Evolutionary conservation across 2,113 vertebrate species (phyloP).

Genomic region (Dendropsophus ebraccatus): DNA sequence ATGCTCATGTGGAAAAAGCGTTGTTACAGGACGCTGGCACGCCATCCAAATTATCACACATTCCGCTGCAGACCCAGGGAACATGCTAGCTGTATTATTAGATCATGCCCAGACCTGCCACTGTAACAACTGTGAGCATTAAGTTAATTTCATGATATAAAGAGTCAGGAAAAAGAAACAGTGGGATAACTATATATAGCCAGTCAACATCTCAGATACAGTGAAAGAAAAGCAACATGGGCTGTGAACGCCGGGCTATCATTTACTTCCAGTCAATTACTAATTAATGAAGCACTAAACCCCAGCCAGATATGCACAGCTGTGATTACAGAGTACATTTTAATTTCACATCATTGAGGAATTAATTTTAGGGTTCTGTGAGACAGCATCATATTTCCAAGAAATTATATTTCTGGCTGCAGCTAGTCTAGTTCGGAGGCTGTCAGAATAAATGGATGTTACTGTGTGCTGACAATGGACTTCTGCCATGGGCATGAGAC

Average conservation of each 20-base stretch:
- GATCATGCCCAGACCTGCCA: constrained; percentile 48
- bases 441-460: constrained; percentile 59
- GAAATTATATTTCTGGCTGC: constrained; percentile 48
- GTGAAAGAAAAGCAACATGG: constrained; percentile 61
- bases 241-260: constrained; percentile 63
- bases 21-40: constrained; percentile 24
- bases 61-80: neutral
- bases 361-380: constrained; percentile 65
- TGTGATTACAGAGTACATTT: constrained; percentile 60
- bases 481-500: constrained; percentile 44
- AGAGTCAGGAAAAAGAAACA: constrained; percentile 59
- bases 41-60: constrained; percentile 12
- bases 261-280: constrained; percentile 69
- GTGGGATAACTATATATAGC: constrained; percentile 61
- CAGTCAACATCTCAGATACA: constrained; percentile 62
- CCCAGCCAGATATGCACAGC: constrained; percentile 62
- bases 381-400: constrained; percentile 61
- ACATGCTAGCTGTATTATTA: constrained; percentile 47
- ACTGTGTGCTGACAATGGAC: constrained; percentile 53
- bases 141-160: constrained; percentile 52
- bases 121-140: constrained; percentile 47
- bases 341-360: constrained; percentile 63
- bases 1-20: constrained; percentile 1
- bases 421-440: neutral
- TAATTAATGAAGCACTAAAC: constrained; percentile 71